These are phyloP conservation scores for Hydrozoanthus tunicans DNA, from an alignment of 64 coral and sea anemone genomes.

Conservation along the genomic window DNA sequence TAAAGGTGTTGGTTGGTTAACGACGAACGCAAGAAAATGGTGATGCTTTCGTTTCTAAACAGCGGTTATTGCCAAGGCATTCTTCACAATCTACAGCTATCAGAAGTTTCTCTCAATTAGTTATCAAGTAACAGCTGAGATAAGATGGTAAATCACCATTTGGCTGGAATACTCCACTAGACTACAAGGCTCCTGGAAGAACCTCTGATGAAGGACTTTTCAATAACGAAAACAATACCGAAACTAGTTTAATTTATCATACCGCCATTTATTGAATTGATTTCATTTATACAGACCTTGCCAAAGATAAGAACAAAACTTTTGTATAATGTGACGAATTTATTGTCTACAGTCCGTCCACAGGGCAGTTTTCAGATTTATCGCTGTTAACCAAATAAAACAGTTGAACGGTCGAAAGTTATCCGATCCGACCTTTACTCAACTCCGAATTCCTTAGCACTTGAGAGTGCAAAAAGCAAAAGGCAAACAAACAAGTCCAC, in stretches of 20 bases:
- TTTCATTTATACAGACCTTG: conserved; percentile 43
- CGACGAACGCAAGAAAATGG: background rate
- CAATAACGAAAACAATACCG: conserved; percentile 24
- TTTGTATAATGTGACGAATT: conserved; percentile 60
- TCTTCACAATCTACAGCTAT: conserved; percentile 15
- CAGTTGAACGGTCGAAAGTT: conserved; percentile 28
- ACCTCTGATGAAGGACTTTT: conserved; percentile 45
- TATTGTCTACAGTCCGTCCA: conserved; percentile 4
- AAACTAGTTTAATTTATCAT: conserved; percentile 42
- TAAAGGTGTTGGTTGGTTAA: background rate
- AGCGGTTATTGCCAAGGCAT: background rate
- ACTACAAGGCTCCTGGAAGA: conserved; percentile 15
- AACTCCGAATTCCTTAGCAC: conserved; percentile 18
- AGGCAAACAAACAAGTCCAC: conserved; percentile 24
- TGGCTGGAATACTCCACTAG: conserved; percentile 7
- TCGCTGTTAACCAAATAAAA: conserved; percentile 35
- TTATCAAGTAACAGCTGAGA: conserved; percentile 61
- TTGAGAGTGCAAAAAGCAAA: conserved; percentile 12
- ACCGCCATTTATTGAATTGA: conserved; percentile 17
- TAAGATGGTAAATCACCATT: conserved; percentile 32
- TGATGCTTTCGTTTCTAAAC: background rate
- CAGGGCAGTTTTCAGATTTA: conserved; percentile 32
- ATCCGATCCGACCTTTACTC: conserved; percentile 13
- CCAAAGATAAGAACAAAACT: conserved; percentile 55
- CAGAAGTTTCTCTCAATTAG: conserved; percentile 50